Percentiles rank a stretch among this genome's conserved stretches.
Evolutionary conservation across 2,797 vertebrate genomes (phyloP).

Genomic region (Tragelaphus oryx): DNA sequence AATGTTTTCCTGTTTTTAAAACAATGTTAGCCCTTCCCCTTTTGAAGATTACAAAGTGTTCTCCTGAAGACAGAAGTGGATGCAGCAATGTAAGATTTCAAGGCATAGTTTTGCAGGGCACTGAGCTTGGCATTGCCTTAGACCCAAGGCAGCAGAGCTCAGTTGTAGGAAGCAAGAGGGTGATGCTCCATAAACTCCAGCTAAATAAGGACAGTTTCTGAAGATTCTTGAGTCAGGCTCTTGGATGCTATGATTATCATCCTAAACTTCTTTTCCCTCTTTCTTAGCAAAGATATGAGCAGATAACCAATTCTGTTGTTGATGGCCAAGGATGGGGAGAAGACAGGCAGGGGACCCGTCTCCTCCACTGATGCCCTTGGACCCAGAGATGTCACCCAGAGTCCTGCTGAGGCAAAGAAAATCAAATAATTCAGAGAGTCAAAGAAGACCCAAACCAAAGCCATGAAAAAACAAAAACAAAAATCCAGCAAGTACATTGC

Average conservation of each 20-base stretch:
- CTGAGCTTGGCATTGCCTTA: neutral
- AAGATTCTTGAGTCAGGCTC: neutral
- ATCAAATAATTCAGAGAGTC: neutral
- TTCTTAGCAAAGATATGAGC: neutral
- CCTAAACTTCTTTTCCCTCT: neutral
- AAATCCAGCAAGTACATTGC: neutral
- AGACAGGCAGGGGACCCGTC: accelerated
- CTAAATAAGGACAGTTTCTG: neutral
- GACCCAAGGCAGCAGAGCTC: neutral
- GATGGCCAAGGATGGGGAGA: too few relatives aligned
- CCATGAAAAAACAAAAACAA: neutral
- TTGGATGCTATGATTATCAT: neutral
- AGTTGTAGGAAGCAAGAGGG: neutral
- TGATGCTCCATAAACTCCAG: neutral
- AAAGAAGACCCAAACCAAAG: conserved; percentile 10
- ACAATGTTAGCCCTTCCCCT: neutral
- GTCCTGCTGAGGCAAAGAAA: neutral
- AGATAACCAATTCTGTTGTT: neutral
- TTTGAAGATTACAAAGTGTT: neutral
- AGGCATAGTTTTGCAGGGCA: neutral
- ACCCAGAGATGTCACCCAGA: neutral
- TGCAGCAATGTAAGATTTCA: neutral
- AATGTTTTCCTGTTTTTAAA: neutral
- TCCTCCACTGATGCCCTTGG: neutral
- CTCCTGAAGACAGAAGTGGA: neutral